These are phyloP conservation scores for Conops quadrifasciatus DNA, from an alignment of 2,888 invertebrate genomes.

Conservation along the genomic window DNA sequence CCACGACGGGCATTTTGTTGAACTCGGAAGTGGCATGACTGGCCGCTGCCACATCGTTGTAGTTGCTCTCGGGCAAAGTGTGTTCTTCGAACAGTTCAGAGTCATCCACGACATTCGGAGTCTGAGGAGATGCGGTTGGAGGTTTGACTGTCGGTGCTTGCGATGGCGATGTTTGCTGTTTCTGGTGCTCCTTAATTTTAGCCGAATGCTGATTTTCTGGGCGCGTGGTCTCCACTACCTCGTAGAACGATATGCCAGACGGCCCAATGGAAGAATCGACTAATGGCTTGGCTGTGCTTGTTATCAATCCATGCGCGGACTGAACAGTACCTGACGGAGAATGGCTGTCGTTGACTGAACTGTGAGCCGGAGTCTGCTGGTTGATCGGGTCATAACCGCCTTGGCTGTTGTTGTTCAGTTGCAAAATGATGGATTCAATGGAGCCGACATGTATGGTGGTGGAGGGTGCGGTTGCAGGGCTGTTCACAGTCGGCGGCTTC, in stretches of 20 bases:
- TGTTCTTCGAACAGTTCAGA: slow-evolving; percentile 53
- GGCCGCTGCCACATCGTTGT: slow-evolving; percentile 49
- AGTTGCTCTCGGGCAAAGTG: slow-evolving; percentile 54
- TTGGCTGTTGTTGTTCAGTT: slow-evolving; percentile 68
- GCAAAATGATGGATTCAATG: slow-evolving; percentile 72
- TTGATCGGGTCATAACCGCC: slow-evolving; percentile 59
- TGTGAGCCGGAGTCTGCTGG: slow-evolving; percentile 47
- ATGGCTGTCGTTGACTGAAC: slow-evolving; percentile 3
- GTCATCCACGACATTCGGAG: slow-evolving; percentile 22
- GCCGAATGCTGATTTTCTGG: slow-evolving; percentile 40
- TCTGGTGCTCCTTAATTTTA: slow-evolving; percentile 36
- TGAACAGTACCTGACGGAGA: slow-evolving; percentile 26
- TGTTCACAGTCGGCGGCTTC: slow-evolving; percentile 24
- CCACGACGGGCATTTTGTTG: slow-evolving; percentile 62
- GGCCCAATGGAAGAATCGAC: slow-evolving; percentile 16
- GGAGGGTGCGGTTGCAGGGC: slow-evolving; percentile 54
- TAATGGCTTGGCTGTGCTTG: slow-evolving; percentile 54
- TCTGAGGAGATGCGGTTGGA: not conserved
- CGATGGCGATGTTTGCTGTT: slow-evolving; percentile 38
- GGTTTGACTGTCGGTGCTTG: slow-evolving; percentile 39
- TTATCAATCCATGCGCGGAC: slow-evolving; percentile 35
- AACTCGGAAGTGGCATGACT: slow-evolving; percentile 58
- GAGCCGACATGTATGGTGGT: slow-evolving; percentile 67
- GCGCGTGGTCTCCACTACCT: slow-evolving; percentile 45
- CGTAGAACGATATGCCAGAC: slow-evolving; percentile 43